Evolutionary conservation across 2,888 invertebrate genomes (phyloP).

Genomic region (Rhamphomyia laevipes): DNA sequence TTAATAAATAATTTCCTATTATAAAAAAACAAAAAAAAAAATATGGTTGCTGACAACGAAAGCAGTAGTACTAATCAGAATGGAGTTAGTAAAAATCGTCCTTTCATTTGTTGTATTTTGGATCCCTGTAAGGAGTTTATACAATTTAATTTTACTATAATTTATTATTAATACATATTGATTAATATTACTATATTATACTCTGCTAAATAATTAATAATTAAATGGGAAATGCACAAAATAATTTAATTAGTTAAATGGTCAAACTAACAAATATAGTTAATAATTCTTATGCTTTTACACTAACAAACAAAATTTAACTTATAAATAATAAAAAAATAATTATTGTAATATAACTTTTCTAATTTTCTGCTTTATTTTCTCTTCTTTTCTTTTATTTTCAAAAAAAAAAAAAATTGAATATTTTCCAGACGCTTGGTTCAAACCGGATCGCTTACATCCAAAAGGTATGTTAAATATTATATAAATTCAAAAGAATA

Average conservation of each 20-base stretch:
- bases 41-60: slow-evolving; percentile 24
- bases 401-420: slow-evolving; percentile 1
- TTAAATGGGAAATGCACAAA: not conserved
- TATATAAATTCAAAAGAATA: not conserved
- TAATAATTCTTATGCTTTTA: too few relatives aligned
- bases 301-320: not conserved
- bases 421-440: slow-evolving; percentile 80
- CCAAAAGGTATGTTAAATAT: slow-evolving; percentile 67
- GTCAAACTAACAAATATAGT: too few relatives aligned
- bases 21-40: slow-evolving; percentile 6
- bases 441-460: slow-evolving; percentile 83
- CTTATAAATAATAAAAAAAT: not conserved
- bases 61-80: slow-evolving; percentile 32
- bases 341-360: not conserved
- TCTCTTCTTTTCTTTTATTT: slow-evolving; percentile 8
- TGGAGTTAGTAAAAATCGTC: slow-evolving; percentile 33
- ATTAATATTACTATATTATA: slow-evolving; percentile 8
- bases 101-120: slow-evolving; percentile 34
- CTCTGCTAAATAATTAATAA: not conserved
- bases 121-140: slow-evolving; percentile 32
- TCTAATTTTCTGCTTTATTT: not conserved
- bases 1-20: not conserved
- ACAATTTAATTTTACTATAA: not conserved
- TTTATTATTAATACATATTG: too few relatives aligned
- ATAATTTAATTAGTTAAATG: not conserved